Conservation (phyloP, 1,140 invertebrate species). For the Drosophila repletoides region DNA sequence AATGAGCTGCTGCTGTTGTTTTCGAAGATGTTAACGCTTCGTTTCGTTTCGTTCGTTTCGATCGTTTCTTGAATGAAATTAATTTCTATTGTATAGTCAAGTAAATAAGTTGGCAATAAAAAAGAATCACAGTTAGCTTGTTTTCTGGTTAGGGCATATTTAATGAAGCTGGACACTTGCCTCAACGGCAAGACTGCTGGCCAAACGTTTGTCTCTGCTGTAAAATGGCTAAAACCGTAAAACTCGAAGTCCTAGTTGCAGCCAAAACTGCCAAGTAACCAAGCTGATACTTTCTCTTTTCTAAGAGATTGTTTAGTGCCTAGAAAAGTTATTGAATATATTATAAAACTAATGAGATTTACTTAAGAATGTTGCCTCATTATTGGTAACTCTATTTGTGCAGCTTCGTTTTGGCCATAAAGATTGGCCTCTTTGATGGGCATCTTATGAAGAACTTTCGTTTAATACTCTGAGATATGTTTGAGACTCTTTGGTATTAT, state of each 20-base stretch:
- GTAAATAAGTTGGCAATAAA: slow-evolving; percentile 45
- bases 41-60: no score
- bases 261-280: no score
- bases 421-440: no score
- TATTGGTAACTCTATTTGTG: no score
- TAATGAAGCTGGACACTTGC: background rate
- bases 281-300: slow-evolving; percentile 9
- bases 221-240: background rate
- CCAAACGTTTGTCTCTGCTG: background rate
- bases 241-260: background rate
- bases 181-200: background rate
- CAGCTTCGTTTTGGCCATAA: no score
- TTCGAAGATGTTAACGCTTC: slow-evolving; percentile 61
- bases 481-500: no score
- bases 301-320: no score
- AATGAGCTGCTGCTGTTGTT: slow-evolving; percentile 18
- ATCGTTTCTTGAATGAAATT: slow-evolving; percentile 72
- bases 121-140: slow-evolving; percentile 35
- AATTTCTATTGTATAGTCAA: slow-evolving; percentile 69
- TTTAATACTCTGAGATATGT: no score
- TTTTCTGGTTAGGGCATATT: slow-evolving; percentile 1
- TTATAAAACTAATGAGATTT: no score
- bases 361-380: no score
- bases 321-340: no score
- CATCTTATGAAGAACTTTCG: no score